Base-by-base conservation (phyloP, 2,888 invertebrate species). In the Escarpia spicata region DNA sequence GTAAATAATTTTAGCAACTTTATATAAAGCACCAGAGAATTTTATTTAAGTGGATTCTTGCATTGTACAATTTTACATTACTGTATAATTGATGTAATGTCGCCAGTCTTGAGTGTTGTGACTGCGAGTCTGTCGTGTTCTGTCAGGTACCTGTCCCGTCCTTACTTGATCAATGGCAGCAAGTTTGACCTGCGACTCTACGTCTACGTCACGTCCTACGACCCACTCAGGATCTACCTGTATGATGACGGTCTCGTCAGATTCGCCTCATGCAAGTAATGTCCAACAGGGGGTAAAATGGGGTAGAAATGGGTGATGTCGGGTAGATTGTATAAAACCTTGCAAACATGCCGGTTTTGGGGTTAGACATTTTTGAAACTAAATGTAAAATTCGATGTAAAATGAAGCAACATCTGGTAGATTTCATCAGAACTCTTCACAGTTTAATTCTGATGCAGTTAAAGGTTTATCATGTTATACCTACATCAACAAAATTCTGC, bases 111-210 rank as follows among this genome's bases (percentile, higher is more conserved):
- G 52, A 52, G 52, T 2, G 52, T 52, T 52, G 52, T 52, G 52
- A 37, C 37, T 52, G 9, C 4, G 52, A 52, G 52, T 9, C 19
- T 43, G 91, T 26, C 19, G 3, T 31, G 19, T 91, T n/a, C 26
- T 91, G 52, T 3, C 94, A 96, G 96, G 93, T 96, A 96, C 93
- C 94, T 96, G 89, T 94, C 95, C 10, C 95, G 95, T 8, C 96
- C 96, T 31, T 96, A 95, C 93, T 95, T 99, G 92, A 97, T 97
- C 94, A 99, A 96, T 93, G 99, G 98, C 0, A 98, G 98, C 97
- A 99, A 99, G 96, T 99, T 99, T 96, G 99, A 99, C 97, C 97
- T 99, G 93, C 97, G 99, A 37, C 97, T 99, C 31, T 99, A 99
- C 96, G 99, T 99, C 92, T 98, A 98, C 94, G 98, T 99, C n/a